Evolutionary conservation across 2,113 vertebrate genomes (phyloP), one percentile per base, ranked within the genome.

Genomic region (Eudyptes chrysolophus): DNA sequence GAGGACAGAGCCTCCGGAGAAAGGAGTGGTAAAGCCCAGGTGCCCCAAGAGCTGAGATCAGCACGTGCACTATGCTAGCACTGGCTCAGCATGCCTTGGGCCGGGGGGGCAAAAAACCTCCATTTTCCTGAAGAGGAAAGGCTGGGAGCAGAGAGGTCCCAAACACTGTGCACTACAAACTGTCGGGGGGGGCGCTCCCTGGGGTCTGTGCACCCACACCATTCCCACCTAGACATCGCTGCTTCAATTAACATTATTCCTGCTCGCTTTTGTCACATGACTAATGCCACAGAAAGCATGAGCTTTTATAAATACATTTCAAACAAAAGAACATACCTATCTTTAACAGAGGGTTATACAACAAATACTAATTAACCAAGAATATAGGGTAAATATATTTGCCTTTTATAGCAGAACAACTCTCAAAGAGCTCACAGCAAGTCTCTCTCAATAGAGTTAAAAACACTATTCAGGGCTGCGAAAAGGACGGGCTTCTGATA

Each of bases 201-300:
- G 13, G 32, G 60, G 16, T 55, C 86, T 60, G 22, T 14, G 48
- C 38, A 36, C 61, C 13, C 36, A 27, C 25, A 7, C 40, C 13
- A 16, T 2, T 68, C 76, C 79, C 80, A 54, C 25, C 40, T 3
- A 32, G 17, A 61, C 3, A 6, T 11, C 0, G 0, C 9, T 0
- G 0, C 65, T 62, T 9, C n/a, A 14, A 4, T 2, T 4, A 51
- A 21, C 76, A 68, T 44, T 13, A 46, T 5, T 48, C 20, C 71
- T 83, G 58, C 68, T 83, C 1, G 0, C 66, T 71, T 69, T 2
- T 24, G 42, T 9, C 65, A 44, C 0, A 0, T n/a, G 21, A 30
- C 10, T 8, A 65, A 46, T 1, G 2, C 18, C 64, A 48, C 1
- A 2, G 57, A 74, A 55, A 94, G 29, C 19, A 54, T 0, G 5